Conservation (phyloP, 2,888 invertebrate genomes). For the Nasonia oneida region DNA sequence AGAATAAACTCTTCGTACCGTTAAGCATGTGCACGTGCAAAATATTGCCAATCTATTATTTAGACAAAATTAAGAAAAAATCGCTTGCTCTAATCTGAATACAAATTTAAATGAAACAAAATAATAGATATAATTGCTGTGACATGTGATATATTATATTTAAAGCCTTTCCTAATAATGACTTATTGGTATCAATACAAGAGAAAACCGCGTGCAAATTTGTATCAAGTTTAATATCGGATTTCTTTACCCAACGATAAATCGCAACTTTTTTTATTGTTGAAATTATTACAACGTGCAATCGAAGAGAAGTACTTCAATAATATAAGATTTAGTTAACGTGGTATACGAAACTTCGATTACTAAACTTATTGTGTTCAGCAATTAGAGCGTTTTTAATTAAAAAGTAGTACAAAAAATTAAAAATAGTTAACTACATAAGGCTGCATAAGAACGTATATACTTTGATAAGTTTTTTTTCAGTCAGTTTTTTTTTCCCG, state of each 20-base stretch:
- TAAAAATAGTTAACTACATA: too few relatives aligned
- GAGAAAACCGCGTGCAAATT: not conserved
- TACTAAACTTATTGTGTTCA: not conserved
- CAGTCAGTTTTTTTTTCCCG: too few relatives aligned
- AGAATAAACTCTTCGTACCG: not conserved
- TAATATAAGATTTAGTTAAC: not conserved
- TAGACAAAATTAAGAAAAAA: not conserved
- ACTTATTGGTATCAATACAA: not conserved
- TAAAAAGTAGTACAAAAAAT: too few relatives aligned
- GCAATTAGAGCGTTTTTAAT: not conserved
- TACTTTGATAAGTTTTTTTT: too few relatives aligned
- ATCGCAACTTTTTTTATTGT: not conserved
- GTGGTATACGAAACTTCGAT: not conserved
- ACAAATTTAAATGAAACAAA: too few relatives aligned
- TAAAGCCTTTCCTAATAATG: not conserved
- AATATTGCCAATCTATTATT: not conserved
- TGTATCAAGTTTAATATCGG: not conserved
- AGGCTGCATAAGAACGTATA: too few relatives aligned
- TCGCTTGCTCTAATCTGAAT: too few relatives aligned
- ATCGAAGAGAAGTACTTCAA: not conserved
- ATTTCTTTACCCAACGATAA: not conserved
- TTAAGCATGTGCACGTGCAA: not conserved
- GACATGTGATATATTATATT: too few relatives aligned
- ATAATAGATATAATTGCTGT: too few relatives aligned
- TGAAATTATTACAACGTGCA: not conserved